These are phyloP conservation scores for Dryobota labecula DNA, from an alignment of 2,888 invertebrate species.

Conservation along the genomic window DNA sequence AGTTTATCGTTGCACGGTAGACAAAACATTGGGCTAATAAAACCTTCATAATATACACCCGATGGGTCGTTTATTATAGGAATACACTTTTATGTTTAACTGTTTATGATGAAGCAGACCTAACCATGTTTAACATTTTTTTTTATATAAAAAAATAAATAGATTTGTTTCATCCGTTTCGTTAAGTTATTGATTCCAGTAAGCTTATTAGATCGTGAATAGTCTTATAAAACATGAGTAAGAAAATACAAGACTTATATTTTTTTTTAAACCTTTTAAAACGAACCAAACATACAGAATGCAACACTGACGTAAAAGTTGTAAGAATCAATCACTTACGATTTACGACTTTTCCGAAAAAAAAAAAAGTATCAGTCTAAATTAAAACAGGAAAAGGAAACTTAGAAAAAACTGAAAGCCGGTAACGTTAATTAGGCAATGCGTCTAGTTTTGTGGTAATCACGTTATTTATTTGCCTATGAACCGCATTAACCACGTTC, in stretches of 20 bases:
- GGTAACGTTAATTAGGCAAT: constrained; percentile 9
- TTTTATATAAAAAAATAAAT: too few relatives aligned
- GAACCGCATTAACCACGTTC: constrained; percentile 38
- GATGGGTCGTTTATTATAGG: constrained; percentile 18
- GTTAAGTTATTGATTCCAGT: constrained; percentile 1
- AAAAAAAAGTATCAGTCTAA: constrained; percentile 13
- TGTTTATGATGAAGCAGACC: constrained; percentile 3
- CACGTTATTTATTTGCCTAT: constrained; percentile 41
- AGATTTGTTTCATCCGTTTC: constrained; percentile 5
- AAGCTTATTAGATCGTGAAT: constrained; percentile 10
- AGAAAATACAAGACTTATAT: neutral
- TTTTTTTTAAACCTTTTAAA: neutral
- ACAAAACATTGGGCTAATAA: constrained; percentile 32
- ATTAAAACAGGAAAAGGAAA: constrained; percentile 19
- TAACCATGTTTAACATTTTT: neutral
- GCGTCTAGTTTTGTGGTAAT: constrained; percentile 35
- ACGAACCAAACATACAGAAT: neutral
- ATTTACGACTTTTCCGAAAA: constrained; percentile 34
- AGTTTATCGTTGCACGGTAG: constrained; percentile 30
- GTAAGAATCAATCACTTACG: constrained; percentile 40
- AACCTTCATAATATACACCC: constrained; percentile 12
- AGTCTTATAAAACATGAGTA: neutral
- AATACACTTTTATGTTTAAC: constrained; percentile 23
- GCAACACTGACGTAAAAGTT: constrained; percentile 19
- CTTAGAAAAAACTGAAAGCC: constrained; percentile 14